A percentile compares a stretch with the other conserved stretches of the same genome.
phyloP scores from a whole-genome alignment of 2,113 vertebrate species.

The Drymodes brunneopygia region DNA sequence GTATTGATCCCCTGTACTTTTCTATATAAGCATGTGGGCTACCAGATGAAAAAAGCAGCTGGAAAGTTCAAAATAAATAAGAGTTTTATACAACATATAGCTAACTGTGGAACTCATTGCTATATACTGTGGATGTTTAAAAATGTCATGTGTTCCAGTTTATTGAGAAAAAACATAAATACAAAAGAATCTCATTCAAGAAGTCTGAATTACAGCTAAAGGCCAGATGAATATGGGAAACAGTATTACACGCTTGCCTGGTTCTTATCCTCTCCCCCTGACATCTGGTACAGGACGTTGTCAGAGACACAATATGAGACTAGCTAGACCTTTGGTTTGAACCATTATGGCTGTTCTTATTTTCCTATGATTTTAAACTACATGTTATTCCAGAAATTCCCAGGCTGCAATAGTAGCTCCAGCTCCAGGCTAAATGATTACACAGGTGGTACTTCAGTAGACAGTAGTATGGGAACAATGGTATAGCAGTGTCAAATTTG shows the following conservation, averaged over 20 bases:
- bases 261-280: background rate
- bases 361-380: constrained; percentile 67
- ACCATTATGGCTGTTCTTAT: background rate
- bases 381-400: constrained; percentile 66
- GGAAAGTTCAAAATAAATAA: background rate
- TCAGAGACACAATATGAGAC: background rate
- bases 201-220: background rate
- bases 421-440: constrained; percentile 18
- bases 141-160: background rate
- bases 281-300: background rate
- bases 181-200: background rate
- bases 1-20: background rate
- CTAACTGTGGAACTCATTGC: background rate
- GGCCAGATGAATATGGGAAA: background rate
- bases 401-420: background rate
- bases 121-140: background rate
- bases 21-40: background rate
- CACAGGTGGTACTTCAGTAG: constrained; percentile 10
- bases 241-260: background rate
- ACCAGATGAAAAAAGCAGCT: background rate
- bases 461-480: constrained; percentile 18
- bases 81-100: background rate
- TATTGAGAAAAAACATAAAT: background rate
- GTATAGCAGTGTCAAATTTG: constrained; percentile 21
- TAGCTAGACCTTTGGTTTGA: background rate